Percentiles rank a stretch among this genome's conserved stretches.
Evolutionary conservation across 2,888 invertebrate genomes (phyloP).

Genomic region (Metacarcinus magister): DNA sequence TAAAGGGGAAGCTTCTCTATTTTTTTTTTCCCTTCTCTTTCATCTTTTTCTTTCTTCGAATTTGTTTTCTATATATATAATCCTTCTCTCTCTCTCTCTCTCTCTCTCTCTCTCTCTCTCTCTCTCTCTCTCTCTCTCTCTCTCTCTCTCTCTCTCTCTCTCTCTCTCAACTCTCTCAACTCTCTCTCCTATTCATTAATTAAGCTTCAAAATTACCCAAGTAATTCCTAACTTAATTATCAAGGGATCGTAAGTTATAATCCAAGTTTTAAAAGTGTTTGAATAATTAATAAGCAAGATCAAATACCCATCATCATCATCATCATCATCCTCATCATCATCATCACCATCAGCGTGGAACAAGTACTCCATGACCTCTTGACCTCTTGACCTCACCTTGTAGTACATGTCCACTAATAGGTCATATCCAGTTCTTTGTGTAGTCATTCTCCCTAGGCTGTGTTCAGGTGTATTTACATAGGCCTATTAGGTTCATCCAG

Average conservation of each 20-base stretch:
- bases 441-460: too few species aligned
- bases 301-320: too few species aligned
- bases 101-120: constrained; percentile 26
- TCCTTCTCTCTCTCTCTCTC: background rate
- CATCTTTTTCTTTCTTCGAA: too few species aligned
- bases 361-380: too few species aligned
- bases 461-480: too few species aligned
- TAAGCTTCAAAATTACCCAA: background rate
- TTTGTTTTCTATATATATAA: too few species aligned
- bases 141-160: constrained; percentile 26
- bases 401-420: too few species aligned
- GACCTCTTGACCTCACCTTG: too few species aligned
- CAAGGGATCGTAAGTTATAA: background rate
- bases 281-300: background rate
- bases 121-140: constrained; percentile 18
- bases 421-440: too few species aligned
- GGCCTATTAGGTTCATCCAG: too few species aligned
- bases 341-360: too few species aligned
- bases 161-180: background rate
- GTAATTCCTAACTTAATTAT: background rate
- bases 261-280: background rate
- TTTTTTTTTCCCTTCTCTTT: background rate
- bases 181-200: background rate
- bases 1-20: background rate
- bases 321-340: too few species aligned